Evolutionary conservation across 2,888 invertebrate genomes (phyloP), one percentile per base, ranked within the genome.

Genomic region (Ochlodes sylvanus): DNA sequence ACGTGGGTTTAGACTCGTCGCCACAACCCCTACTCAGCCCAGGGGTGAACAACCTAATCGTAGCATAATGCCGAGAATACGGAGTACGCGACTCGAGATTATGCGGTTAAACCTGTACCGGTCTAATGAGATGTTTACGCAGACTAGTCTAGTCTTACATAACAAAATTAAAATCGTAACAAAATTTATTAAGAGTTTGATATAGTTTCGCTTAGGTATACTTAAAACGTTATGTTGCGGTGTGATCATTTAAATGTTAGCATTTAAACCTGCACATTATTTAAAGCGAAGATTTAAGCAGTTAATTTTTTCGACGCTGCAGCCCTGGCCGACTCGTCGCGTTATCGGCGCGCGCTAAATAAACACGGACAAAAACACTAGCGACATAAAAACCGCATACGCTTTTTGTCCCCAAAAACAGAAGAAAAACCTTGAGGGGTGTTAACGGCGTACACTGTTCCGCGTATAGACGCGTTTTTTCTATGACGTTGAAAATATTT

Each of bases 331-430:
- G 76, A 70, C 70, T 63, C 72, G 69, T 70, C 77, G 73, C 78
- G 77, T 83, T 87, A 89, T 86, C 86, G 83, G 79, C 85, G 79
- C 83, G 85, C 84, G 89, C 85, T 87, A 88, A 89, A 85, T 84
- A 90, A 90, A 91, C 84, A 90, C 69, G 63, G 75, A 87, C 77
- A 90, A 89, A 90, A 87, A 85, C 81, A 71, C 75, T 73, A 73
- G 71, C 71, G 44, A 75, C 78, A 86, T 79, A 89, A 89, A 90
- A 90, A 90, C 89, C 81, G 76, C 85, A 82, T 75, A 79, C 66
- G 71, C 73, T 84, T 88, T 87, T 82, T 88, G 84, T 87, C 83
- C 79, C 77, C 79, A 82, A 84, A 27, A 87, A 85, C 75, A 79
- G 73, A 71, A 71, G 79, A 78, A 84, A 86, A 88, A 85, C 67